Evolutionary conservation across 2,797 vertebrate genomes (phyloP).

Genomic region (Diceros bicornis): DNA sequence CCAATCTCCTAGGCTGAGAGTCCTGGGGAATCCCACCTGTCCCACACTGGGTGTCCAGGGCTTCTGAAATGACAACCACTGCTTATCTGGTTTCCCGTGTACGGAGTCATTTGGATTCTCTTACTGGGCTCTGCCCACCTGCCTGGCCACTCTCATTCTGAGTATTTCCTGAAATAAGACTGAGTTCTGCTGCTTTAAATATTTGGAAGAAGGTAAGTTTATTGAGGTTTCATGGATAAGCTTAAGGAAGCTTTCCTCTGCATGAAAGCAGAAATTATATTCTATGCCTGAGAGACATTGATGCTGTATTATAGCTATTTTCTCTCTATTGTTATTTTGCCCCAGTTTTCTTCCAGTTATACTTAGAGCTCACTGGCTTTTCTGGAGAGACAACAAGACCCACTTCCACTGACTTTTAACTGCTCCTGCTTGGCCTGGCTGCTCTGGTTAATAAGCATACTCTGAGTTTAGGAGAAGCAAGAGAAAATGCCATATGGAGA

Average conservation of each 20-base stretch:
- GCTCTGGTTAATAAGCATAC: neutral
- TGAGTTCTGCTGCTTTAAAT: neutral
- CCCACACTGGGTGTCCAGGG: neutral
- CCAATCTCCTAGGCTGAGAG: neutral
- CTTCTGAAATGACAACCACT: neutral
- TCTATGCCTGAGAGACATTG: neutral
- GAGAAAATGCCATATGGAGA: slow-evolving; percentile 43
- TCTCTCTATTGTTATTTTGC: slow-evolving; percentile 10
- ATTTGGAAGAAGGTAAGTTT: neutral
- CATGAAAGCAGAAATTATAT: neutral
- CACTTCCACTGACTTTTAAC: neutral
- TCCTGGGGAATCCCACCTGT: neutral
- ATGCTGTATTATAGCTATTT: neutral
- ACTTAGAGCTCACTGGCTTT: slow-evolving; percentile 16
- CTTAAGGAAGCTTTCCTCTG: neutral
- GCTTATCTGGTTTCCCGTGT: neutral
- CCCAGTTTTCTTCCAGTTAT: slow-evolving; percentile 12
- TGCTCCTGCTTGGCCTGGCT: neutral
- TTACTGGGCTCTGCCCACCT: neutral
- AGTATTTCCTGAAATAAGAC: neutral
- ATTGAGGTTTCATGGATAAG: neutral
- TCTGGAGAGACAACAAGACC: neutral
- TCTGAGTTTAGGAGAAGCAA: neutral
- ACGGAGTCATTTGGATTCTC: neutral
- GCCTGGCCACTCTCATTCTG: neutral